phyloP scores from a whole-genome alignment of 2,113 vertebrate species.

The Hemicordylus capensis region DNA sequence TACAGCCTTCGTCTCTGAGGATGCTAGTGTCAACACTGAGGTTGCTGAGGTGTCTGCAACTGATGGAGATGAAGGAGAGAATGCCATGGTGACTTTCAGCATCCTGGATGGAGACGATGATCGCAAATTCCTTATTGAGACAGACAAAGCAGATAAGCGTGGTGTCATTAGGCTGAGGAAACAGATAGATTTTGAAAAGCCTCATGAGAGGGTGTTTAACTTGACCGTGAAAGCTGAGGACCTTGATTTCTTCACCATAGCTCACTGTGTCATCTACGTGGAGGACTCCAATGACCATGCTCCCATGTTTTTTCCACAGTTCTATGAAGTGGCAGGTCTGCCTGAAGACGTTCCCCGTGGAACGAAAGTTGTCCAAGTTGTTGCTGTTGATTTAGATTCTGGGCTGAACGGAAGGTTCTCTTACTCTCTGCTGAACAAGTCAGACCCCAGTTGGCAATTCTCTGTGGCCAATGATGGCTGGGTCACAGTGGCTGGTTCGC shows the following conservation, averaged over 20 bases:
- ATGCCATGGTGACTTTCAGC: slow-evolving; percentile 85
- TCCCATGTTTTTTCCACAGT: slow-evolving; percentile 85
- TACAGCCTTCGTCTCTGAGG: slow-evolving; percentile 79
- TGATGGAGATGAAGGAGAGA: slow-evolving; percentile 86
- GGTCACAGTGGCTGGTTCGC: slow-evolving; percentile 78
- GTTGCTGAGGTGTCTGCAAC: slow-evolving; percentile 82
- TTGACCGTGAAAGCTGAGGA: slow-evolving; percentile 89
- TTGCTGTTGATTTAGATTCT: slow-evolving; percentile 86
- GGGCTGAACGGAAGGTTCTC: slow-evolving; percentile 84
- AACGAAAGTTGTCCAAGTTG: slow-evolving; percentile 85
- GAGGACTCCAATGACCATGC: slow-evolving; percentile 88
- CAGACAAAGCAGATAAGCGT: slow-evolving; percentile 79
- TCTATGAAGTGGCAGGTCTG: slow-evolving; percentile 81
- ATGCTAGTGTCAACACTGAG: slow-evolving; percentile 80
- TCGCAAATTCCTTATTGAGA: slow-evolving; percentile 88
- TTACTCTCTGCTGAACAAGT: slow-evolving; percentile 80
- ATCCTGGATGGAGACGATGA: slow-evolving; percentile 85
- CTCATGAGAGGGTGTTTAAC: slow-evolving; percentile 87
- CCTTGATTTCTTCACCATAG: slow-evolving; percentile 81
- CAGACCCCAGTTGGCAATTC: slow-evolving; percentile 83
- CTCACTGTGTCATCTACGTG: slow-evolving; percentile 85
- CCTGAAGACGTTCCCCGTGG: slow-evolving; percentile 81
- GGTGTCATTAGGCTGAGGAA: slow-evolving; percentile 84
- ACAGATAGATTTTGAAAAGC: slow-evolving; percentile 87
- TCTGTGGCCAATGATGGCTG: slow-evolving; percentile 82